These are phyloP conservation scores for Pyxicephalus adspersus DNA, from an alignment of 2,113 vertebrate genomes.

Conservation along the genomic window DNA sequence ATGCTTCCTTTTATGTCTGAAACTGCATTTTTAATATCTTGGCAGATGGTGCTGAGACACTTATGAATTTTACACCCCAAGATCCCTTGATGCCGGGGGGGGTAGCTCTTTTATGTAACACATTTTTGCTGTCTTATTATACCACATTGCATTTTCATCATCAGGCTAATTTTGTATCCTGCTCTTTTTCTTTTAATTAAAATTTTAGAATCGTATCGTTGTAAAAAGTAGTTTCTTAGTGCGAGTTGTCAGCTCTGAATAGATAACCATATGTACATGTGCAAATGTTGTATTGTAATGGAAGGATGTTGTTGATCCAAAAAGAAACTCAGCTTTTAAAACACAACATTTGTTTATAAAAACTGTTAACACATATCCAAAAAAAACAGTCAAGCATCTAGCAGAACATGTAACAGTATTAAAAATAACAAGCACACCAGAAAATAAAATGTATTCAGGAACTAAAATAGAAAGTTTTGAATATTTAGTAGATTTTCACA, in stretches of 20 bases:
- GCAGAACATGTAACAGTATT: not conserved
- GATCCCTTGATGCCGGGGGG: constrained; percentile 57
- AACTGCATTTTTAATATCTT: constrained; percentile 66
- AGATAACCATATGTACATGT: constrained; percentile 40
- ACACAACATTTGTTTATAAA: constrained; percentile 23
- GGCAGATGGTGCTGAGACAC: constrained; percentile 64
- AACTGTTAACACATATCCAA: not conserved
- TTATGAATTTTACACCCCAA: constrained; percentile 58
- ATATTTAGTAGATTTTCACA: too few relatives aligned
- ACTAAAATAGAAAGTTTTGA: not conserved
- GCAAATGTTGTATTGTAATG: constrained; percentile 38
- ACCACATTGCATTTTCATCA: constrained; percentile 52
- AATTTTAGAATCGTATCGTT: constrained; percentile 48
- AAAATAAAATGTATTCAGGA: not conserved
- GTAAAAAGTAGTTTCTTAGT: constrained; percentile 28
- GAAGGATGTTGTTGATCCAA: not conserved
- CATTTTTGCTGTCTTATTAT: constrained; percentile 60
- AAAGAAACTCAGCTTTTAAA: constrained; percentile 13
- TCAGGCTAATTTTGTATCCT: constrained; percentile 39
- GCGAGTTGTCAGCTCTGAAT: constrained; percentile 24
- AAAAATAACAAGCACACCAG: not conserved
- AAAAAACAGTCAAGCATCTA: not conserved
- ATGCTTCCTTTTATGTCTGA: constrained; percentile 62
- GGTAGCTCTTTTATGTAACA: constrained; percentile 59
- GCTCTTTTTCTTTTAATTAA: constrained; percentile 52